Evolutionary conservation across 2,888 invertebrate species (phyloP), one percentile per base, ranked within the genome.

Genomic region (Octonoba sinensis): DNA sequence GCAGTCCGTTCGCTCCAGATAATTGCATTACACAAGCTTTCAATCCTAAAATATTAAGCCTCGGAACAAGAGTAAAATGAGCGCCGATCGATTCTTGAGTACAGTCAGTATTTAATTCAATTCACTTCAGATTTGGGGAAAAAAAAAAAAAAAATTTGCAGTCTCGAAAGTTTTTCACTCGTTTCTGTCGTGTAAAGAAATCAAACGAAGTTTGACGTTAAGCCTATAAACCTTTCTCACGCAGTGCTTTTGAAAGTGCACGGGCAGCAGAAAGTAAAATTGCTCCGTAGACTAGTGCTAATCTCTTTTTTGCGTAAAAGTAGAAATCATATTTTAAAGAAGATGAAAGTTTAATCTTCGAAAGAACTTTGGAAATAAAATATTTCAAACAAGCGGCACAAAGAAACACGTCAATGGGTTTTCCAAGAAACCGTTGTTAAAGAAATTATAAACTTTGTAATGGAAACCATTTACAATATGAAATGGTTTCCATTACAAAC

Each of bases 31-130:
- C 56, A 36, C 11, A 64, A 51, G 62, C 64, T 70, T 77, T 69
- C 69, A 77, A 77, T 70, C 64, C 22, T 56, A 77, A 77, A 70
- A 64, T 70, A 77, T 70, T 56, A 62, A 70, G 62, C 69, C 36
- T 12, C 46, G 6, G 36, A 36, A 36, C 11, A 36, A 36, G 36
- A 54, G 54, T 54, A 54, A 54, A 54, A n/a, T 12, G 62, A 36
- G 46, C 18, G n/a, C 44, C 18, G 12, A 27, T 44, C 27, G 46
- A 36, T 6, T 64, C 11, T 16, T 27, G 60, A 75, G 69, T 60
- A 64, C 36, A 36, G 56, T 27, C 46, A 20, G 27, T 69, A 46
- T 77, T 77, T 77, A 77, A 77, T 77, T 77, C 56, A 70, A 36
- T 36, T 36, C 36, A 8, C 36, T 36, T 36, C 36, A 36, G 36